Percentiles rank a stretch among this genome's conserved stretches.
Conservation (phyloP, 2,888 invertebrate species). For the Ennomos erosarius region DNA sequence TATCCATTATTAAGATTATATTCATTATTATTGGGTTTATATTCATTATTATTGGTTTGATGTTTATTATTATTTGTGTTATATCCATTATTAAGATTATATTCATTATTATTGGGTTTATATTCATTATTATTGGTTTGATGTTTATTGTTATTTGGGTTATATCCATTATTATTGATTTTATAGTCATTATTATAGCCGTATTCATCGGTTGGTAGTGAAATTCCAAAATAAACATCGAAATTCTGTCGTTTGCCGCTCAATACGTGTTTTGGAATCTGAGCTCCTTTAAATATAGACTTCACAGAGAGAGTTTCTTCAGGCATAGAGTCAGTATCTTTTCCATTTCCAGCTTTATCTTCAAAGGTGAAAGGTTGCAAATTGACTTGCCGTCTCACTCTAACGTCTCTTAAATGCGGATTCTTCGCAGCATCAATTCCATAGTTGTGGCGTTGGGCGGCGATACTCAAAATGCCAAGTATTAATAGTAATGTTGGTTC, state of each 20-base stretch:
- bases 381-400: neutral
- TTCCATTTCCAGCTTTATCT: neutral
- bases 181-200: too few species aligned
- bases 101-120: constrained; percentile 3
- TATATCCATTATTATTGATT: constrained; percentile 1
- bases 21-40: constrained; percentile 7
- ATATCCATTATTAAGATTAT: constrained; percentile 11
- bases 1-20: constrained; percentile 10
- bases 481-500: constrained; percentile 17
- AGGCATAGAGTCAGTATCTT: neutral
- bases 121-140: neutral
- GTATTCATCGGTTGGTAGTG: too few species aligned
- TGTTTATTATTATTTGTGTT: constrained; percentile 21
- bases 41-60: constrained; percentile 3
- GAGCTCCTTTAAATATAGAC: neutral
- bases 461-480: neutral
- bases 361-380: neutral
- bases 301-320: neutral
- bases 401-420: neutral
- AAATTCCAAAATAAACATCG: too few species aligned
- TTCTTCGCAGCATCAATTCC: neutral
- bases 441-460: constrained; percentile 12
- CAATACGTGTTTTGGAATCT: too few species aligned
- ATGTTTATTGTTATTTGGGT: constrained; percentile 3
- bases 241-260: too few species aligned